These are phyloP conservation scores for Gallinago stenura DNA, from an alignment of 2,797 vertebrate species.

Conservation along the genomic window DNA sequence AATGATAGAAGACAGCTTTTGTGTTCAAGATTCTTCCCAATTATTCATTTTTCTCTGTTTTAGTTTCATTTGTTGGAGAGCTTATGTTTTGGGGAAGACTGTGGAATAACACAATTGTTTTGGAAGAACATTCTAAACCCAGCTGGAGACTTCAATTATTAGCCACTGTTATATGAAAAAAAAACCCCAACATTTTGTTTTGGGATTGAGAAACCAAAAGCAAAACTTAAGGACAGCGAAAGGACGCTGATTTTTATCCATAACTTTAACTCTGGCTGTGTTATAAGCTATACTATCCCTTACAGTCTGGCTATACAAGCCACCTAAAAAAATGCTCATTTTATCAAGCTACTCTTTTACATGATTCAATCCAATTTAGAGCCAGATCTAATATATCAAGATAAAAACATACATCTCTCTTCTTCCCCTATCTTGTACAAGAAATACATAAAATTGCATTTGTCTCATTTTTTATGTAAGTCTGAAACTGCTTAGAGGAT, in stretches of 20 bases:
- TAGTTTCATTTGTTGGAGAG: background rate
- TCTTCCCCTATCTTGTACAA: background rate
- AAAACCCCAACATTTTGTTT: background rate
- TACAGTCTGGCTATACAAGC: background rate
- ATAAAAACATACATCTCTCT: background rate
- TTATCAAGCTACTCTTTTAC: background rate
- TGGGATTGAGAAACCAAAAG: constrained; percentile 22
- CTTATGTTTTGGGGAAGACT: constrained; percentile 20
- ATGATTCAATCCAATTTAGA: background rate
- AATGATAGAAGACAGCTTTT: background rate
- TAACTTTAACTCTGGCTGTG: background rate
- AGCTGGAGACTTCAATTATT: background rate
- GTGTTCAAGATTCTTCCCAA: background rate
- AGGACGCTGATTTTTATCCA: background rate
- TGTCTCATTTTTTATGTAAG: background rate
- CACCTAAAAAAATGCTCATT: background rate
- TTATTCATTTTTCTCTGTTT: background rate
- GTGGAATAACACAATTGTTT: background rate
- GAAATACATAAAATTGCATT: background rate
- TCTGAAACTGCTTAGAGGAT: background rate
- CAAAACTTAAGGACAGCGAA: constrained; percentile 1
- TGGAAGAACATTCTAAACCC: background rate
- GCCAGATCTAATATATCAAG: background rate
- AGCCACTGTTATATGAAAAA: background rate
- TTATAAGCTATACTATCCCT: background rate